Evolutionary conservation across 2,113 vertebrate species (phyloP), one percentile per base, ranked within the genome.

Genomic region (Colaptes auratus): DNA sequence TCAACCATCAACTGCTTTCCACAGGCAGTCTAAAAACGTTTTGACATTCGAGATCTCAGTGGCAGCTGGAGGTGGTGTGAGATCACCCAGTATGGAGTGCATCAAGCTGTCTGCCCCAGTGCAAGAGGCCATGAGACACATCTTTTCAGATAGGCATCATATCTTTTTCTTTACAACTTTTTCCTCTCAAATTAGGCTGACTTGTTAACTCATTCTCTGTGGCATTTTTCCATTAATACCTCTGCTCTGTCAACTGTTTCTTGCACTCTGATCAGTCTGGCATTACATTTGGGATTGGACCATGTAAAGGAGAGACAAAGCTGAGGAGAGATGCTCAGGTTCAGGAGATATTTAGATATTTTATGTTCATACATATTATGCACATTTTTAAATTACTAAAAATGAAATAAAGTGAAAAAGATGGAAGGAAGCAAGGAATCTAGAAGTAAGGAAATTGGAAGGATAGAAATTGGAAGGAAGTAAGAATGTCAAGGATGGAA

Each of bases 41-140:
- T 83, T 93, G 92, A 86, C 88, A 64, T 88, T 86, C 81, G 53
- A 61, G 80, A 89, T 95, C 82, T 95, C 76, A 50, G 82, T 4
- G 9, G 58, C 90, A 90, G 80, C 39, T 2, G 44, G 92, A 94
- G 73, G 90, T 92, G 92, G 81, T 96, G 92, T 90, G 90, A 86
- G 95, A 82, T 63, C 81, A 81, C 55, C 42, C 59, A 1, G 83
- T 0, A 0, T 5, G 0, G 72, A 58, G 60, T 10, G 44, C 0
- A 0, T 84, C 75, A 92, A 59, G 58, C 67, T 90, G 72, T 71
- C 76, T 82, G 77, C 59, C 63, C 83, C 30, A 71, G 36, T 0
- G 17, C 0, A 5, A 91, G 90, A 85, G 85, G 72, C 65, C 1
- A 2, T 58, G 71, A 90, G 94, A 91, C 91, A 78, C 72, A 46